Evolutionary conservation across 92 coral and sea anemone species (phyloP).

Genomic region (Micromussa lordhowensis): DNA sequence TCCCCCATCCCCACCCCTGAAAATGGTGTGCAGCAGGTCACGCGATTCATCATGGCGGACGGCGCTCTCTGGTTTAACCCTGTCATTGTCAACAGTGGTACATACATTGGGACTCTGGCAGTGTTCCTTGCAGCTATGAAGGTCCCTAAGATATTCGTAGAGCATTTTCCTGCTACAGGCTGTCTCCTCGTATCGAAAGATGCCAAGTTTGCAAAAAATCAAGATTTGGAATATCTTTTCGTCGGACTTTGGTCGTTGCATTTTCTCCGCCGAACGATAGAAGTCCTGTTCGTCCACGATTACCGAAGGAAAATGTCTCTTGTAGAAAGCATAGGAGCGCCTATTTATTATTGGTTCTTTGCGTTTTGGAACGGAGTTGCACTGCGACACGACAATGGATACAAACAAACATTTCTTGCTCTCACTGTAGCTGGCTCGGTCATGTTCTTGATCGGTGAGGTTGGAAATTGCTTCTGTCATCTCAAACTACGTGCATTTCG

Average conservation of each 20-base stretch:
- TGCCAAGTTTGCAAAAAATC: slow-evolving; percentile 55
- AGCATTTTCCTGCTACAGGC: slow-evolving; percentile 71
- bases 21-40: too few species aligned
- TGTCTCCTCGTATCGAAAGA: slow-evolving; percentile 65
- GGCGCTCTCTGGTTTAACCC: slow-evolving; percentile 66
- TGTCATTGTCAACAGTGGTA: slow-evolving; percentile 71
- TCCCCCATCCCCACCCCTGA: too few species aligned
- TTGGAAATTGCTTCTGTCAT: slow-evolving; percentile 80
- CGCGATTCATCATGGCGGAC: slow-evolving; percentile 60
- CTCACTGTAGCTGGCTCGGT: slow-evolving; percentile 65
- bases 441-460: slow-evolving; percentile 72
- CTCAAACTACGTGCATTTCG: slow-evolving; percentile 73
- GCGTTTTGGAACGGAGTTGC: slow-evolving; percentile 84
- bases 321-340: slow-evolving; percentile 81
- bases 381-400: slow-evolving; percentile 74
- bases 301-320: slow-evolving; percentile 77
- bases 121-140: slow-evolving; percentile 63
- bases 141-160: slow-evolving; percentile 66
- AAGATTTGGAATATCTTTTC: slow-evolving; percentile 69
- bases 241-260: slow-evolving; percentile 81
- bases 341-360: slow-evolving; percentile 87
- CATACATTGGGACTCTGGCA: slow-evolving; percentile 81
- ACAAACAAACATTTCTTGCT: slow-evolving; percentile 69
- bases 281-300: slow-evolving; percentile 82
- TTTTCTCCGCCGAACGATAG: slow-evolving; percentile 78